phyloP scores from a whole-genome alignment of 2,113 vertebrate genomes.

The Actenoides hombroni region DNA sequence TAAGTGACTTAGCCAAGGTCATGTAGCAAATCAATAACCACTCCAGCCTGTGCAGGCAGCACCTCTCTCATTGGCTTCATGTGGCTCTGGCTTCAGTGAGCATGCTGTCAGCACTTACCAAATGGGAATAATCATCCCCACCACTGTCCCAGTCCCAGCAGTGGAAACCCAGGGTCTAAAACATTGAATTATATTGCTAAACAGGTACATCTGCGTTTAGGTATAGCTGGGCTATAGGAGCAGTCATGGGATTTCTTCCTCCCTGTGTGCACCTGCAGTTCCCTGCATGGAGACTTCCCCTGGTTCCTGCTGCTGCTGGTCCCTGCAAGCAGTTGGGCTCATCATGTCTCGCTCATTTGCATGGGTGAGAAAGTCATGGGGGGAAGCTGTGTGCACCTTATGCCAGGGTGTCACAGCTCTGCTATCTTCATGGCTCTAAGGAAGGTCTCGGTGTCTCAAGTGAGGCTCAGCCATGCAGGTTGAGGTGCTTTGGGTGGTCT shows the following conservation, averaged over 20 bases:
- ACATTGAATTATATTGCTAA: accelerated
- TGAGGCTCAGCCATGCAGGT: background rate
- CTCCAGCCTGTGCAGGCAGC: background rate
- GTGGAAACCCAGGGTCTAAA: background rate
- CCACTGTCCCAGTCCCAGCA: accelerated
- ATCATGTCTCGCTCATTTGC: background rate
- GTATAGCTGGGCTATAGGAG: background rate
- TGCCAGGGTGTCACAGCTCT: accelerated
- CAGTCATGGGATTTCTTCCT: background rate
- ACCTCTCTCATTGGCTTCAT: background rate
- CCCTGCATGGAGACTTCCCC: background rate
- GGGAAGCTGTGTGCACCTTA: background rate
- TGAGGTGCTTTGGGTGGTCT: background rate
- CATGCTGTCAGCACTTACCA: background rate
- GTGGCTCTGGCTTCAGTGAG: accelerated
- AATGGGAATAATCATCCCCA: background rate
- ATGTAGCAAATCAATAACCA: slow-evolving; percentile 2
- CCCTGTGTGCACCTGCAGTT: background rate
- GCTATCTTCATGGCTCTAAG: background rate
- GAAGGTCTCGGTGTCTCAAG: background rate
- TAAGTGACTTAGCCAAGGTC: slow-evolving; percentile 57
- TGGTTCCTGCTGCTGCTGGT: accelerated
- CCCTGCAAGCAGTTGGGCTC: background rate
- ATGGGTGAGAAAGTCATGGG: background rate
- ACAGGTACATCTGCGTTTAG: background rate